Evolutionary conservation across 2,888 invertebrate genomes (phyloP).

Genomic region (Pediacus dermestoides): DNA sequence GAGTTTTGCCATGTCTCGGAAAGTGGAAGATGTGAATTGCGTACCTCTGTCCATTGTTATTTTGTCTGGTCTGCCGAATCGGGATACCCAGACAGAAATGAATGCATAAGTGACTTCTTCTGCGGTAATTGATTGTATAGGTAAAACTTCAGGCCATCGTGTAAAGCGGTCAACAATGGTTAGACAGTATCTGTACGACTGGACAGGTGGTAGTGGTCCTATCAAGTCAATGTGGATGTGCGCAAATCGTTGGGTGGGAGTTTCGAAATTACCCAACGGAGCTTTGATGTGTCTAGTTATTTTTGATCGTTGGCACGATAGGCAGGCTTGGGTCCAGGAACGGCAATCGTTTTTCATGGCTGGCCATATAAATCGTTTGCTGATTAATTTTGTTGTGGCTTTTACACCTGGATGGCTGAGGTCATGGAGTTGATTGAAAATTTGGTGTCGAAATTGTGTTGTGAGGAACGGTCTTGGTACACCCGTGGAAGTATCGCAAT

Average conservation of each 20-base stretch:
- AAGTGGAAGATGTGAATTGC: too few relatives aligned
- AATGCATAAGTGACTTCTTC: constrained; percentile 8
- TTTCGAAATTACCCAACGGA: too few relatives aligned
- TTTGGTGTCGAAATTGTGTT: not conserved
- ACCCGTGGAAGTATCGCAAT: not conserved
- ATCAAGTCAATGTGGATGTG: constrained; percentile 18
- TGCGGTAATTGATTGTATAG: too few relatives aligned
- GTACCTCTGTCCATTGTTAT: constrained; percentile 15
- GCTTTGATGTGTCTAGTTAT: too few relatives aligned
- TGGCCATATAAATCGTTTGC: too few relatives aligned
- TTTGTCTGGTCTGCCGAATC: constrained; percentile 10
- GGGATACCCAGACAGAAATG: constrained; percentile 7
- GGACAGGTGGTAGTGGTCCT: constrained; percentile 16
- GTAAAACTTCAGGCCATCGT: constrained; percentile 21
- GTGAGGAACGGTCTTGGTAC: not conserved
- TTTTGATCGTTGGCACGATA: too few relatives aligned
- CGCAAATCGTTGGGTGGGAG: too few relatives aligned
- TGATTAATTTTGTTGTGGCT: too few relatives aligned
- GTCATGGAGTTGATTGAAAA: not conserved
- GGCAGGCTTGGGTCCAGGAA: too few relatives aligned
- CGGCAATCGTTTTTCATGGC: too few relatives aligned
- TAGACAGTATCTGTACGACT: constrained; percentile 14
- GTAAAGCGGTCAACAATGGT: constrained; percentile 22
- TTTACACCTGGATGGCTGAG: not conserved
- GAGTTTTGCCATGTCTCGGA: not conserved